Base-by-base conservation (phyloP, 2,888 invertebrate species). In the Autographa gamma region DNA sequence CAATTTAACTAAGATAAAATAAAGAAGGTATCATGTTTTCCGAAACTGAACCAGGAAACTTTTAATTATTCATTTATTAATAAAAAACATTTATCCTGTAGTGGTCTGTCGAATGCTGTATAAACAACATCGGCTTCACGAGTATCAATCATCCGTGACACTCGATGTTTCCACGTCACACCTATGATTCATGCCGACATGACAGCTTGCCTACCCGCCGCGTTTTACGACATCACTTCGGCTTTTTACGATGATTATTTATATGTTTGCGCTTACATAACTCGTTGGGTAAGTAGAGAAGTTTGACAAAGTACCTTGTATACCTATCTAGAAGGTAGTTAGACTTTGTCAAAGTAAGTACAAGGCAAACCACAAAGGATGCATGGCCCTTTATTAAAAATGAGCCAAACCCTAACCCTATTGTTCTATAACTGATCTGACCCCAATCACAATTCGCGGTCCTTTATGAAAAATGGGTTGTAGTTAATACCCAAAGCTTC, bases 141-240 rank as follows among this genome's bases (percentile, higher is more conserved):
- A 62, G 48, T 80, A 77, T 77, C 66, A 80, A 69, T 77, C 81
- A 73, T 62, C 38, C 61, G 61, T 68, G 73, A 72, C 77, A 76
- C 71, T 61, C 43, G 60, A 66, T 64, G 66, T 78, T 76, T 69
- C 38, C 69, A 73, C 31, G 67, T 74, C 70, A 54, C 61, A 69
- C 63, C 58, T 58, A 64, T 78, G 64, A 78, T 70, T 70, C 65
- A 73, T 68, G 5, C 54, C 31, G 60, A 70, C 74, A 67, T 68
- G 74, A 69, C 73, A 73, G 66, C 34, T 25, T 54, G 8, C 60
- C 54, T 60, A 69, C 34, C 64, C 52, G 34, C 32, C 25, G 43
- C 18, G 52, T 65, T 74, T 76, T 76, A 68, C 63, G 63, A 74
- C 60, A 73, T 9, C 48, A 18, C 70, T 63, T 65, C 56, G 25